phyloP scores from a whole-genome alignment of 1,140 invertebrate species.

The Brachionus angularis region DNA sequence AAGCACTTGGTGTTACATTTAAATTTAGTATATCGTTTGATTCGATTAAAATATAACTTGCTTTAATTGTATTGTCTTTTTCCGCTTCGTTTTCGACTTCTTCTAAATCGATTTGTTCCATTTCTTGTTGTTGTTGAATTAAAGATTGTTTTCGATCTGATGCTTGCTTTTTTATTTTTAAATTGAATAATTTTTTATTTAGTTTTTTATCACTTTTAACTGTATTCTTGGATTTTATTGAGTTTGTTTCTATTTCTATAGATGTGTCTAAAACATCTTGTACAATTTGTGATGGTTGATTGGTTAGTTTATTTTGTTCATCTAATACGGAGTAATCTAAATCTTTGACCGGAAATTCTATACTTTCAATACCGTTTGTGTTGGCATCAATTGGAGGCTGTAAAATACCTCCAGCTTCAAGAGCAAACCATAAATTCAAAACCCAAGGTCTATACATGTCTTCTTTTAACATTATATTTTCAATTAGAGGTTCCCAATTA shows the following conservation, averaged over 20 bases:
- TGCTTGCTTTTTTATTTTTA: conserved; percentile 11
- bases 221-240: too few species aligned
- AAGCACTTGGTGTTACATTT: conserved; percentile 38
- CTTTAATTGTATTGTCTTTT: not conserved
- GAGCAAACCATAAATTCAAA: conserved; percentile 31
- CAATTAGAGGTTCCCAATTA: conserved; percentile 75
- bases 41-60: conserved; percentile 35
- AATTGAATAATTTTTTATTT: too few species aligned
- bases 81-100: not conserved
- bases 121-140: not conserved
- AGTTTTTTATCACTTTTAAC: too few species aligned
- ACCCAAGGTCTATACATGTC: conserved; percentile 68
- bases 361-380: not conserved
- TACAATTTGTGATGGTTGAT: too few species aligned
- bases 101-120: not conserved
- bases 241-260: not conserved
- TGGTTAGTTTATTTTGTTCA: too few species aligned
- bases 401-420: conserved; percentile 26
- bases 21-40: conserved; percentile 38
- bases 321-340: conserved; percentile 2
- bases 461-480: conserved; percentile 67
- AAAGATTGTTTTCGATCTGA: too few species aligned
- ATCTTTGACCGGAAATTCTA: conserved; percentile 34
- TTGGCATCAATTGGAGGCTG: conserved; percentile 5
- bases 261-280: not conserved